These are phyloP conservation scores for Megalops atlanticus DNA, from an alignment of 2,113 vertebrate species.

Conservation along the genomic window DNA sequence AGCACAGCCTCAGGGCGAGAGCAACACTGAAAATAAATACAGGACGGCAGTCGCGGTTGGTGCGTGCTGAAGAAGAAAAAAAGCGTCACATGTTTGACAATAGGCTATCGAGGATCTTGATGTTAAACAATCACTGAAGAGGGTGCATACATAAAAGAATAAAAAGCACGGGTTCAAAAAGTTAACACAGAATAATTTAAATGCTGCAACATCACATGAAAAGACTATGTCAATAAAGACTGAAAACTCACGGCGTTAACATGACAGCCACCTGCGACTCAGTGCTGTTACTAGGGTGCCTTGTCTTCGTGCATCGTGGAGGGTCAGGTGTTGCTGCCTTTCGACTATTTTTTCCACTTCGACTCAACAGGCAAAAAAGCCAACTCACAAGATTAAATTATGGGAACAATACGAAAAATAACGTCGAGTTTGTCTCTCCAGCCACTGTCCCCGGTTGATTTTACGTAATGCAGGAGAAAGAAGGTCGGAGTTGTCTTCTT, in stretches of 20 bases:
- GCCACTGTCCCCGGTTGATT: not conserved
- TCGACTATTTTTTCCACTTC: slow-evolving; percentile 55
- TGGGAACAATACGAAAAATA: not conserved
- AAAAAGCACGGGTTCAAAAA: not conserved
- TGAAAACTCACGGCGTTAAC: slow-evolving; percentile 17
- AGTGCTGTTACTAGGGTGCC: slow-evolving; percentile 29
- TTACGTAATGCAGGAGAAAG: not conserved
- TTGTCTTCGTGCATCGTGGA: slow-evolving; percentile 44
- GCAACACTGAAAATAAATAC: not conserved
- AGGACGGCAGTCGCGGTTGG: not conserved
- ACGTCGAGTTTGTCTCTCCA: not conserved
- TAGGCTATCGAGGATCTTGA: not conserved
- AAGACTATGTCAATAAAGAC: not conserved
- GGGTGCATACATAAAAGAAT: not conserved
- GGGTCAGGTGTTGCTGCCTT: slow-evolving; percentile 65
- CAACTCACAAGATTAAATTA: not conserved
- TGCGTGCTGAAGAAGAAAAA: not conserved
- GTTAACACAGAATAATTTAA: not conserved
- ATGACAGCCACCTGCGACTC: not conserved
- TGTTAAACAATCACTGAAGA: not conserved
- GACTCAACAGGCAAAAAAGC: slow-evolving; percentile 23
- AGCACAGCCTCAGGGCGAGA: not conserved
- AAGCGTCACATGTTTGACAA: not conserved
- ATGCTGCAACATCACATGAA: not conserved
- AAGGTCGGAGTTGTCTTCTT: not conserved